phyloP scores from a whole-genome alignment of 2,113 vertebrate species.

The Polyodon spathula region DNA sequence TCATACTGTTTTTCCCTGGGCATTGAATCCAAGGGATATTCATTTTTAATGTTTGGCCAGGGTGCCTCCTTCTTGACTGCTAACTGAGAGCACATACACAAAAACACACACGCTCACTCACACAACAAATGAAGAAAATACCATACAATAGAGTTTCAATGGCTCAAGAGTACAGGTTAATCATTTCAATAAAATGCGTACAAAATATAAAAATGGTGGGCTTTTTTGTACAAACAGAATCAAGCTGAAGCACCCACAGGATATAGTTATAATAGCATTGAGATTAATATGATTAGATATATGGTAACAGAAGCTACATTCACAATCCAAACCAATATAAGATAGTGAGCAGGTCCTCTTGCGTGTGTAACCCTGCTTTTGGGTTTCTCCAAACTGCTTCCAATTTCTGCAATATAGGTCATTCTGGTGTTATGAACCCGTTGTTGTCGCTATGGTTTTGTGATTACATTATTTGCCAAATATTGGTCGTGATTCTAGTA shows the following conservation, averaged over 20 bases:
- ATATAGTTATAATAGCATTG: conserved; percentile 23
- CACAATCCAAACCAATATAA: too few species aligned
- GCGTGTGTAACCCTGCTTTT: too few species aligned
- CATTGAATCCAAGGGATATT: conserved; percentile 3
- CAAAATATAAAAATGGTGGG: conserved; percentile 27
- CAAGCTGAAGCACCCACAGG: conserved; percentile 16
- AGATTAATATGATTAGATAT: conserved; percentile 18
- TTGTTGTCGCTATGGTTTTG: too few species aligned
- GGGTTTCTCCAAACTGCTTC: too few species aligned
- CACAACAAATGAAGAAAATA: conserved; percentile 8
- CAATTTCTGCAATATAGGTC: too few species aligned
- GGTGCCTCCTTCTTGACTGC: conserved; percentile 1
- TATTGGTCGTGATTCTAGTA: too few species aligned
- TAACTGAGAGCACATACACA: conserved; percentile 15
- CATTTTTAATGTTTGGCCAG: background rate
- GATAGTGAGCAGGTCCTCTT: too few species aligned
- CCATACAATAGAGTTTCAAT: conserved; percentile 11
- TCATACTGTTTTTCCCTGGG: background rate
- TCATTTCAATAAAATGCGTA: conserved; percentile 32
- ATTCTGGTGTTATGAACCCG: too few species aligned
- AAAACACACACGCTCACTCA: conserved; percentile 2
- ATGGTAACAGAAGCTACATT: background rate
- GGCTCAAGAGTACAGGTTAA: conserved; percentile 39
- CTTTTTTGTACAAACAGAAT: conserved; percentile 15
- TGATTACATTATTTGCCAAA: too few species aligned